These are phyloP conservation scores for Folsomia candida DNA, from an alignment of 2,888 invertebrate species.

Conservation along the genomic window DNA sequence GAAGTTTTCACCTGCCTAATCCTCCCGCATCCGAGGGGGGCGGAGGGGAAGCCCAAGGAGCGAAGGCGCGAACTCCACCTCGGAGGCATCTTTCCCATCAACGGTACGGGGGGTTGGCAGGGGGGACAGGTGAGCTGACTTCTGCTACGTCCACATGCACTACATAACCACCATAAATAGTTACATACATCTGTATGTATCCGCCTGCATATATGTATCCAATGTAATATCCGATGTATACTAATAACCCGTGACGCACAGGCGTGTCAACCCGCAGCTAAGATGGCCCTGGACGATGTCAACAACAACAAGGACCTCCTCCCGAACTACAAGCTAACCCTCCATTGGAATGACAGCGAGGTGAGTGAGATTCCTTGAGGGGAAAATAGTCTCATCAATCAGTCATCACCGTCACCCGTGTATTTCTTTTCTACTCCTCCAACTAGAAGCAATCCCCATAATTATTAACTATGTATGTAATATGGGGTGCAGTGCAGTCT, in stretches of 20 bases:
- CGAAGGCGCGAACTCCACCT: constrained; percentile 78
- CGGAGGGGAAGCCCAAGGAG: constrained; percentile 52
- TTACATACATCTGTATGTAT: no score
- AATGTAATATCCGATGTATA: no score
- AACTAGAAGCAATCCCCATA: no score
- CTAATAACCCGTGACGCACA: no score
- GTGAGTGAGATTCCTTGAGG: constrained; percentile 60
- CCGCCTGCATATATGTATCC: no score
- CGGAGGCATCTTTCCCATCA: constrained; percentile 97
- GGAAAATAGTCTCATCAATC: no score
- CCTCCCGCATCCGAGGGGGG: neutral
- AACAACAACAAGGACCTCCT: constrained; percentile 83
- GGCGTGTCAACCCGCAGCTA: constrained; percentile 96
- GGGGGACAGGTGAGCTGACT: constrained; percentile 65
- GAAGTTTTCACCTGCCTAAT: neutral
- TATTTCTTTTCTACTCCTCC: no score
- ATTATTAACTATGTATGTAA: no score
- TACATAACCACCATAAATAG: no score
- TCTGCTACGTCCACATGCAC: no score
- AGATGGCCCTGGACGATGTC: constrained; percentile 93
- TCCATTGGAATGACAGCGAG: constrained; percentile 96
- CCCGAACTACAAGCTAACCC: constrained; percentile 82
- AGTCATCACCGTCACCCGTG: no score
- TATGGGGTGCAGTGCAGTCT: no score
- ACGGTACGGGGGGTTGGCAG: constrained; percentile 94